Percentiles rank a stretch among this genome's conserved stretches.
These are phyloP conservation scores for Nycteola revayana DNA, from an alignment of 2,888 invertebrate genomes.

Conservation along the genomic window DNA sequence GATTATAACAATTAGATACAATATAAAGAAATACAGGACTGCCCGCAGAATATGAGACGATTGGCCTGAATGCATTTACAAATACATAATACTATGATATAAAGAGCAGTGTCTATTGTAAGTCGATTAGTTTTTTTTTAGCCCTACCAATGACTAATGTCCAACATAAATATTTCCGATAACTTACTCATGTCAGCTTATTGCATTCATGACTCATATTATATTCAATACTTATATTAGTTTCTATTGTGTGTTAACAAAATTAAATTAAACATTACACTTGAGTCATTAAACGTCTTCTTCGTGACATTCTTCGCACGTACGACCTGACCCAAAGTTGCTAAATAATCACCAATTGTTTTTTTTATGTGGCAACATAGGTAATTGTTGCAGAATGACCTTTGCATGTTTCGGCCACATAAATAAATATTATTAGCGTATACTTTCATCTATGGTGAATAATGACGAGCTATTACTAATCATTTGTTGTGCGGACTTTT, in stretches of 20 bases:
- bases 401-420: conserved; percentile 25
- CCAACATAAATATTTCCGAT: too few relatives aligned
- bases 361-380: conserved; percentile 40
- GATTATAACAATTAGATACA: too few relatives aligned
- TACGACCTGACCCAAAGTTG: conserved; percentile 38
- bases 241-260: conserved; percentile 15
- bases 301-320: conserved; percentile 38
- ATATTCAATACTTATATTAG: conserved; percentile 4
- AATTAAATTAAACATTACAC: conserved; percentile 15
- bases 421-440: neutral
- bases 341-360: conserved; percentile 46
- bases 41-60: too few relatives aligned
- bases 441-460: neutral
- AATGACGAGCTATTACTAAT: neutral
- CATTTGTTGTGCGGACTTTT: neutral
- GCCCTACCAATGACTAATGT: too few relatives aligned
- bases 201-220: conserved; percentile 19
- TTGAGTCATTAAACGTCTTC: conserved; percentile 11
- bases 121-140: too few relatives aligned
- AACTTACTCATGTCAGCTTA: too few relatives aligned
- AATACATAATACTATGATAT: too few relatives aligned
- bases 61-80: too few relatives aligned
- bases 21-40: too few relatives aligned
- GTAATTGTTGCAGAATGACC: conserved; percentile 16
- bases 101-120: too few relatives aligned